Evolutionary conservation across 1,140 invertebrate species (phyloP).

Genomic region (Pachypeltis micranthus): DNA sequence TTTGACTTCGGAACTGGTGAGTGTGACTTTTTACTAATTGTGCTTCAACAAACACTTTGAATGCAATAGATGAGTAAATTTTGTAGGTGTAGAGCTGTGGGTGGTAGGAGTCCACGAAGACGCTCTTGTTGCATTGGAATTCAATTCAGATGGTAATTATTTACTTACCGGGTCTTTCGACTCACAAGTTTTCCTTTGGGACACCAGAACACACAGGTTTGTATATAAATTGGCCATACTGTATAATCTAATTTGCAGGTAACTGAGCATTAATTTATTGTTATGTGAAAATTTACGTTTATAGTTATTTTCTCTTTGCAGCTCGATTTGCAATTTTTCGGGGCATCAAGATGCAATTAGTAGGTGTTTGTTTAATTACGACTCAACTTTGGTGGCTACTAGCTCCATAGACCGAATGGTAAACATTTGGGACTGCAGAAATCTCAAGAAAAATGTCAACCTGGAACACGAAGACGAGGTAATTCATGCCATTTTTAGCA

Average conservation of each 20-base stretch:
- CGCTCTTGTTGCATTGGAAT: constrained; percentile 59
- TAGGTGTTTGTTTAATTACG: constrained; percentile 61
- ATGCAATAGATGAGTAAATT: too few relatives aligned
- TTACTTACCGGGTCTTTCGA: constrained; percentile 70
- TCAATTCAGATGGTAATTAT: constrained; percentile 53
- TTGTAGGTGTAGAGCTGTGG: constrained; percentile 45
- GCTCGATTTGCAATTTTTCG: too few relatives aligned
- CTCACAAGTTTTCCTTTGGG: constrained; percentile 60
- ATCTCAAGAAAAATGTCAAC: constrained; percentile 44
- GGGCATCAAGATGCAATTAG: constrained; percentile 62
- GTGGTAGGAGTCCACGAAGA: constrained; percentile 52
- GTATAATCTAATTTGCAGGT: too few relatives aligned
- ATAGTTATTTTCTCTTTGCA: too few relatives aligned
- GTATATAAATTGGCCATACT: too few relatives aligned
- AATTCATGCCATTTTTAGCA: constrained; percentile 22
- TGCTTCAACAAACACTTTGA: too few relatives aligned
- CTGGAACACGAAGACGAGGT: constrained; percentile 58
- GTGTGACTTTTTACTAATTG: constrained; percentile 1
- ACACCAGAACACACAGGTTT: constrained; percentile 53
- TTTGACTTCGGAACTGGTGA: constrained; percentile 50
- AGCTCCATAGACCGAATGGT: constrained; percentile 62
- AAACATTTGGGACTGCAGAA: constrained; percentile 57
- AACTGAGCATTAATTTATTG: too few relatives aligned
- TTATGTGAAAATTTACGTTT: too few relatives aligned
- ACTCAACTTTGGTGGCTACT: constrained; percentile 54